Evolutionary conservation across 2,888 invertebrate genomes (phyloP).

Genomic region (Heliconius ethilla): DNA sequence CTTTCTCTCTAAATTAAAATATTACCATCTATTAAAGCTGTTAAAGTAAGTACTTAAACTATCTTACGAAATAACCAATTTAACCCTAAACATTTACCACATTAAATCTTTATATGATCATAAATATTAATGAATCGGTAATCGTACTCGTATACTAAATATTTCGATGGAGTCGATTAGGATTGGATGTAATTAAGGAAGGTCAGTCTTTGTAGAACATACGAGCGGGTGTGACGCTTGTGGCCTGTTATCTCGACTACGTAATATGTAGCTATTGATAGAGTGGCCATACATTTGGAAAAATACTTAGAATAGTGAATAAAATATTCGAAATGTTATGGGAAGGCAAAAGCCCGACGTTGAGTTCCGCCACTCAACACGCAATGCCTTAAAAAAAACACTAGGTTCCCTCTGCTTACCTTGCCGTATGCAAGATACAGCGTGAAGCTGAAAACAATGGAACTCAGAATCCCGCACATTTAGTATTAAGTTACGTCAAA

Average conservation of each 20-base stretch:
- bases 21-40: not conserved
- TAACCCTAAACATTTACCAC: not conserved
- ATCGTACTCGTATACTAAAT: conserved; percentile 8
- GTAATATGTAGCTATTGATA: conserved; percentile 24
- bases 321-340: no score
- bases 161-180: conserved; percentile 25
- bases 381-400: no score
- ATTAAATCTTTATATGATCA: not conserved
- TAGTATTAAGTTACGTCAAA: no score
- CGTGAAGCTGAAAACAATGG: no score
- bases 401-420: no score
- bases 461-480: no score
- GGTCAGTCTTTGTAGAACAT: conserved; percentile 35
- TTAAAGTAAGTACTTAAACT: not conserved
- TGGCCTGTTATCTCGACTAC: conserved; percentile 34
- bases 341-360: no score
- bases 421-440: no score
- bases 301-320: not conserved
- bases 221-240: conserved; percentile 29
- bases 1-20: not conserved
- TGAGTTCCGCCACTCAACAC: no score
- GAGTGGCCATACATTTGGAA: conserved; percentile 7
- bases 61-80: not conserved
- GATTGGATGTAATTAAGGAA: conserved; percentile 36
- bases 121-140: conserved; percentile 26